A percentile compares a stretch with the other conserved stretches of the same genome.
These are phyloP conservation scores for Octodon degus DNA, from an alignment of 2,113 vertebrate species.

Conservation along the genomic window DNA sequence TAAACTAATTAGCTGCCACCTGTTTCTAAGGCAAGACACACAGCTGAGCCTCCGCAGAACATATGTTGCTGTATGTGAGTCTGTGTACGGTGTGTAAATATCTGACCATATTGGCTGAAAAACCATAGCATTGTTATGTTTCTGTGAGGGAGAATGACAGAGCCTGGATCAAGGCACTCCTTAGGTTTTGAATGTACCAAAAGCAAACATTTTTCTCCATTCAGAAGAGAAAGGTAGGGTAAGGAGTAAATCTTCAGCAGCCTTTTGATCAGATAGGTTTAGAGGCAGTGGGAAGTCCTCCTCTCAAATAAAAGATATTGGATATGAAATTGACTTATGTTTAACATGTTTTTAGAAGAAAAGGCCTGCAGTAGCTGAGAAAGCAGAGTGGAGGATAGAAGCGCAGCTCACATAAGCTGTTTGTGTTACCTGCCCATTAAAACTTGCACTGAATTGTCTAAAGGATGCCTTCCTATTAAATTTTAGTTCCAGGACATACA, in stretches of 20 bases:
- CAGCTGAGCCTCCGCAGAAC: background rate
- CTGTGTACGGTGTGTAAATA: background rate
- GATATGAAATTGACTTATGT: background rate
- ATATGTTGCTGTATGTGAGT: background rate
- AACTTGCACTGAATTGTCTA: background rate
- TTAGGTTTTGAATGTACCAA: background rate
- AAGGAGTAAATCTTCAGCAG: background rate
- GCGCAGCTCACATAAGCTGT: slow-evolving; percentile 3
- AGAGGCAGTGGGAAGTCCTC: background rate
- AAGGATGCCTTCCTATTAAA: background rate
- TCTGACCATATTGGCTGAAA: background rate
- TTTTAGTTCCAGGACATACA: background rate
- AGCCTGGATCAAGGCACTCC: background rate
- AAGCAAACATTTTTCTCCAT: background rate
- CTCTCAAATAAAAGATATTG: background rate
- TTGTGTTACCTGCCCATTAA: slow-evolving; percentile 52
- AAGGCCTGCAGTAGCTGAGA: background rate
- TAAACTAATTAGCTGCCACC: background rate
- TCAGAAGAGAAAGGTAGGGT: background rate
- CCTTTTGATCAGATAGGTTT: background rate
- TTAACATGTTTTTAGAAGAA: background rate
- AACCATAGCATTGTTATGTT: background rate
- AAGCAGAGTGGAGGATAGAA: slow-evolving; percentile 1
- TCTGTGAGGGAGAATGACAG: background rate
- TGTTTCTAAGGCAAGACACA: background rate